Conservation (phyloP, 1,140 invertebrate species). For the Leptinotarsa lineolata region DNA sequence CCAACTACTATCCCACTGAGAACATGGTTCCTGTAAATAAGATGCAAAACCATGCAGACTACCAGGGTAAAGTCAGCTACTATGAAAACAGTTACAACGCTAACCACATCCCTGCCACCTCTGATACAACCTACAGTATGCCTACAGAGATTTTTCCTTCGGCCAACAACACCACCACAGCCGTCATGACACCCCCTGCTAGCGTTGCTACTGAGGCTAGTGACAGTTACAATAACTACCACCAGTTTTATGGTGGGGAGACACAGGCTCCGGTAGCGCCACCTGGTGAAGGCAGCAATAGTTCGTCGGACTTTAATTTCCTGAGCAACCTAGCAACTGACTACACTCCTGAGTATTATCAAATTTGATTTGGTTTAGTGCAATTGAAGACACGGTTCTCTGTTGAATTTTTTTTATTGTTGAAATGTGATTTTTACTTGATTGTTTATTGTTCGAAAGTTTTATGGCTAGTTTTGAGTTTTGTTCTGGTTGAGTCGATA, state of each 20-base stretch:
- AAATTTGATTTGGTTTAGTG: slow-evolving; percentile 69
- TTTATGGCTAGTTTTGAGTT: background rate
- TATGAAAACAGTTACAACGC: slow-evolving; percentile 52
- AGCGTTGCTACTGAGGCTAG: slow-evolving; percentile 63
- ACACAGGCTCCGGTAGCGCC: slow-evolving; percentile 58
- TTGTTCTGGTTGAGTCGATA: background rate
- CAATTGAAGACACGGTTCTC: slow-evolving; percentile 41
- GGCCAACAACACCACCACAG: slow-evolving; percentile 42
- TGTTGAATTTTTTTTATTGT: slow-evolving; percentile 40
- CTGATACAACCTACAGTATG: slow-evolving; percentile 55
- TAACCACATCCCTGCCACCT: slow-evolving; percentile 47
- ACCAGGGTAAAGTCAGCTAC: slow-evolving; percentile 43
- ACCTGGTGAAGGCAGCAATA: slow-evolving; percentile 80
- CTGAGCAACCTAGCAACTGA: slow-evolving; percentile 88
- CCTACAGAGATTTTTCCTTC: slow-evolving; percentile 44
- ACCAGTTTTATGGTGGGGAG: slow-evolving; percentile 70
- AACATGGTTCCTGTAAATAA: slow-evolving; percentile 48
- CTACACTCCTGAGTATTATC: slow-evolving; percentile 89
- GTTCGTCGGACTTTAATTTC: slow-evolving; percentile 90
- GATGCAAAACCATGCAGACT: slow-evolving; percentile 45
- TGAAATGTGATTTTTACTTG: slow-evolving; percentile 25
- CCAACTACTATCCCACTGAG: slow-evolving; percentile 50
- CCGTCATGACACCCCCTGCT: slow-evolving; percentile 61
- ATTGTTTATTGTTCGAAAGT: slow-evolving; percentile 15
- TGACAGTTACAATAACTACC: slow-evolving; percentile 70